phyloP scores from a whole-genome alignment of 2,888 invertebrate genomes.

The Agriopis aurantiaria region DNA sequence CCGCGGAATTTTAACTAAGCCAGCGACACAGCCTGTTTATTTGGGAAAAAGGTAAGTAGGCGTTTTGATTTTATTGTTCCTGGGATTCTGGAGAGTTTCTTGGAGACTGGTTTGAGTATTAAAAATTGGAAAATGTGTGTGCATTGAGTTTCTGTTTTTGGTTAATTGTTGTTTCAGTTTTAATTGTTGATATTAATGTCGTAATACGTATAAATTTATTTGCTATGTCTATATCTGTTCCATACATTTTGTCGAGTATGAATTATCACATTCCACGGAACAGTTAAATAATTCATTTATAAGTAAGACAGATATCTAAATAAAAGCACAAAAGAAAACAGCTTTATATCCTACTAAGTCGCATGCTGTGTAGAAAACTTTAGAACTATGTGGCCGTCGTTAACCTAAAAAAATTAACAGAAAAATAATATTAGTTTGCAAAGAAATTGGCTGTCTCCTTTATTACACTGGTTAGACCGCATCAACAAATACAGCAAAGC shows the following conservation, averaged over 20 bases:
- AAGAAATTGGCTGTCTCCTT: slow-evolving; percentile 34
- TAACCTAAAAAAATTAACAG: slow-evolving; percentile 4
- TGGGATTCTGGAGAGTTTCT: neutral
- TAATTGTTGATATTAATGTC: no score
- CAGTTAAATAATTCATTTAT: no score
- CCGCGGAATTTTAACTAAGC: slow-evolving; percentile 79
- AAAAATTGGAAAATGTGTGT: no score
- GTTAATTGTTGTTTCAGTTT: no score
- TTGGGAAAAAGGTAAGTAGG: slow-evolving; percentile 52
- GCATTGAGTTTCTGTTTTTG: no score
- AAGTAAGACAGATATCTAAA: no score
- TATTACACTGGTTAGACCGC: slow-evolving; percentile 18
- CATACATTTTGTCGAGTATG: no score
- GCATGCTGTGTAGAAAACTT: neutral
- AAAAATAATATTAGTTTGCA: slow-evolving; percentile 23
- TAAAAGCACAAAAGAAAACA: neutral
- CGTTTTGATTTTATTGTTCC: slow-evolving; percentile 36
- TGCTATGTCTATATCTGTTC: no score
- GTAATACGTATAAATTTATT: no score
- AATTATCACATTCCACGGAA: no score
- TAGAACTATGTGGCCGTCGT: neutral
- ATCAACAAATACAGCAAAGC: slow-evolving; percentile 28
- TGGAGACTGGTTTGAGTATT: no score
- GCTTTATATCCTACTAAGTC: neutral
- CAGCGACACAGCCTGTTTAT: slow-evolving; percentile 74